A percentile compares a stretch with the other conserved stretches of the same genome.
Evolutionary conservation across 2,113 vertebrate species (phyloP).

Genomic region (Cryptotis parvus): DNA sequence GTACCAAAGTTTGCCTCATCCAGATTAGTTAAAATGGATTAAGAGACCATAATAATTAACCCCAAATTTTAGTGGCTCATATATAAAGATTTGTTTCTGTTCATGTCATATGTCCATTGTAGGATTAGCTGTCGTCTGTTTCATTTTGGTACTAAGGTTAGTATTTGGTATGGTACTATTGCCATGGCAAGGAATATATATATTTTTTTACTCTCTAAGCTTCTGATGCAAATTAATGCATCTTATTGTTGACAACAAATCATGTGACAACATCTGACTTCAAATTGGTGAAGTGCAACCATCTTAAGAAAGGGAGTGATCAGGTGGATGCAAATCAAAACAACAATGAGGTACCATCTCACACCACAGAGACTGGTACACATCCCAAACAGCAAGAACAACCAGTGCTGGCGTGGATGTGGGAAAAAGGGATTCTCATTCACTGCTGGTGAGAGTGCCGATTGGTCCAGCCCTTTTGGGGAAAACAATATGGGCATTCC

Average conservation of each 20-base stretch:
- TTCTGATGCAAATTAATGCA: background rate
- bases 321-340: too few species aligned
- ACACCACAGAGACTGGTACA: too few species aligned
- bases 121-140: background rate
- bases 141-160: background rate
- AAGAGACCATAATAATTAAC: background rate
- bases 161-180: background rate
- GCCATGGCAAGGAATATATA: background rate
- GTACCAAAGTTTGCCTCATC: background rate
- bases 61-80: background rate
- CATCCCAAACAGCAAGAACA: too few species aligned
- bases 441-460: too few species aligned
- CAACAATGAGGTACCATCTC: too few species aligned
- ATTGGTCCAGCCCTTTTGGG: too few species aligned
- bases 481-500: too few species aligned
- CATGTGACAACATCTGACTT: background rate
- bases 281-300: background rate
- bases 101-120: background rate
- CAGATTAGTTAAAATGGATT: background rate
- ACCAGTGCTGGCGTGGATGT: too few species aligned
- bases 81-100: background rate
- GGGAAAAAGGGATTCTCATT: too few species aligned
- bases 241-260: background rate
- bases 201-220: background rate
- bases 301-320: background rate